Base-by-base conservation (phyloP, 2,888 invertebrate species). In the Latrodectus elegans region DNA sequence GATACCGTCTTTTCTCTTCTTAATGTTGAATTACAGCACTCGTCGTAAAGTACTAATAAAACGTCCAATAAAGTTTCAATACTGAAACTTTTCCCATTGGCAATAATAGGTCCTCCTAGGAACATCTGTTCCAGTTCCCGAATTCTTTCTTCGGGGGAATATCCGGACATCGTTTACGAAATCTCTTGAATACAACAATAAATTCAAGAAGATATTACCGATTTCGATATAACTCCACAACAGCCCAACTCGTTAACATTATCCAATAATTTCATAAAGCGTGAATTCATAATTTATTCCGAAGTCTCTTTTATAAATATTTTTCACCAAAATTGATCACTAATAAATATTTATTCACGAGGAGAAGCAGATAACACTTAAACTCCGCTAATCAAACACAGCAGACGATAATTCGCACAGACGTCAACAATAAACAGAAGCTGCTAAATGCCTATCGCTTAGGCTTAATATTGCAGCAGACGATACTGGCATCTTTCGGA, bases 1-100 rank as follows among this genome's bases (percentile, higher is more conserved):
- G 97, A 96, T 89, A 99, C 96, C 83, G 97, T 97, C 93, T 99
- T 99, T 93, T 99, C 99, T 90, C 98, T 94, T 81, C 99, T 94
- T 81, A 99, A 94, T 60, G 98, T 97, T 89, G 99, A 98, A 93
- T 96, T 97, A 92, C 96, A 97, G 93, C 99, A 99, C 93, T 99
- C 99, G 92, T 99, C 99, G 92, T 97, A 99, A 52, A 99, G 94
- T 90, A 99, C 96, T 88, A 99, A 93, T 88, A 99, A 94, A 90
- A 97, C 95, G 93, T 99, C 99, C 89, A 99, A 94, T 85, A 99
- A 94, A 4, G 97, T 97, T 94, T 99, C 99, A 90, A 98, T 95
- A 91, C 96, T 96, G 85, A 93, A 90, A 83, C 92, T 89, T 78
- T 88, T 88, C 12, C 89, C 89, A 77, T 88, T 88, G 15, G 88